Percentiles rank a stretch among this genome's conserved stretches.
Conservation (phyloP, 2,113 vertebrate species). For the Chaenocephalus aceratus region DNA sequence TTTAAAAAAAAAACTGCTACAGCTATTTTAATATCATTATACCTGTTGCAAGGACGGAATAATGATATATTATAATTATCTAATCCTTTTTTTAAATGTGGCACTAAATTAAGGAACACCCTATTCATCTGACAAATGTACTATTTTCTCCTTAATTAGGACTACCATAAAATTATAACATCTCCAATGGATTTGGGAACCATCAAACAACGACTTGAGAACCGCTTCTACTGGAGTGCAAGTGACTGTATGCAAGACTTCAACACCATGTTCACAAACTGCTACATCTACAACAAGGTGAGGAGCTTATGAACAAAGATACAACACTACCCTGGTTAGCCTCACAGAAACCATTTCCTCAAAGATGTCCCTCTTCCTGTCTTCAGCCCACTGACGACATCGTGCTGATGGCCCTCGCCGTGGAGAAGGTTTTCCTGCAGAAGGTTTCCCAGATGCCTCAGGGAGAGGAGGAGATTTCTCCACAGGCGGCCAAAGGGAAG, state of each 20-base stretch:
- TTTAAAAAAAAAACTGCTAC: no score
- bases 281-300: constrained; percentile 99
- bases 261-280: constrained; percentile 99
- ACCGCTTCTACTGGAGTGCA: constrained; percentile 95
- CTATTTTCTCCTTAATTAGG: constrained; percentile 79
- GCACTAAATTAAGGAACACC: background rate
- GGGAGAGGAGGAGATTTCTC: constrained; percentile 90
- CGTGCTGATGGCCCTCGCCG: constrained; percentile 96
- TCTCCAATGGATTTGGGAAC: constrained; percentile 98
- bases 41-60: no score
- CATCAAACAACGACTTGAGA: constrained; percentile 96
- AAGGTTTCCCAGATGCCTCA: constrained; percentile 95
- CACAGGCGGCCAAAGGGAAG: constrained; percentile 89
- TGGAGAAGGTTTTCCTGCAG: constrained; percentile 97
- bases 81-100: background rate
- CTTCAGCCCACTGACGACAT: constrained; percentile 96
- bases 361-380: background rate
- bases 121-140: background rate
- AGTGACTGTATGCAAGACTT: constrained; percentile 98
- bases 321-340: rapidly evolving
- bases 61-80: background rate
- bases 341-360: background rate
- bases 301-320: constrained; percentile 3
- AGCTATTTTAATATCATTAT: no score
- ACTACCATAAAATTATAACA: constrained; percentile 97